These are phyloP conservation scores for Chascanopsetta lugubris DNA, from an alignment of 2,113 vertebrate genomes.

Conservation along the genomic window DNA sequence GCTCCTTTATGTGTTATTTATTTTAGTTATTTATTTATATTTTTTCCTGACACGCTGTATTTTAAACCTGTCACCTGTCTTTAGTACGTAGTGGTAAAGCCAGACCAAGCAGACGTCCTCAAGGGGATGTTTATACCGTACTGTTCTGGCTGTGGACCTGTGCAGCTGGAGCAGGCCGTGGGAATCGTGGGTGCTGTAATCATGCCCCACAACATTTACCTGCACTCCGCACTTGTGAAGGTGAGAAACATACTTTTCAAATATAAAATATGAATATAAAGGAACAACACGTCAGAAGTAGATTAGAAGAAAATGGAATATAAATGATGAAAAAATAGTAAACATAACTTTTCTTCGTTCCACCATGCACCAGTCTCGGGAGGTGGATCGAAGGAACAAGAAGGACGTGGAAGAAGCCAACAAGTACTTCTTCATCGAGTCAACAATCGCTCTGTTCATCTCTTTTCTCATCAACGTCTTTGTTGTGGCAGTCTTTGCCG, in stretches of 20 bases:
- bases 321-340: background rate
- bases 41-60: background rate
- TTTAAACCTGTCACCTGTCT: constrained; percentile 2
- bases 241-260: constrained; percentile 65
- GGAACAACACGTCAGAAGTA: background rate
- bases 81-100: constrained; percentile 89
- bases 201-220: constrained; percentile 99
- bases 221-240: constrained; percentile 97
- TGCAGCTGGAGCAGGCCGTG: constrained; percentile 91
- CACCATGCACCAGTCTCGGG: constrained; percentile 84
- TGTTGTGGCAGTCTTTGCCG: constrained; percentile 92
- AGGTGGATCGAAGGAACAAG: constrained; percentile 87
- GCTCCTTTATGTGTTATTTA: background rate
- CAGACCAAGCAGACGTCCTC: constrained; percentile 86
- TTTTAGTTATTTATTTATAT: background rate
- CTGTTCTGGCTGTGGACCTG: constrained; percentile 83
- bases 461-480: constrained; percentile 99
- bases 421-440: constrained; percentile 96
- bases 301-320: background rate
- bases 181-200: constrained; percentile 96
- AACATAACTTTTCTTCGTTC: background rate
- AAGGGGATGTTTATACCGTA: constrained; percentile 91
- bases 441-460: constrained; percentile 90
- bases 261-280: background rate
- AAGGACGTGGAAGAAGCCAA: constrained; percentile 91